phyloP scores from a whole-genome alignment of 2,888 invertebrate species.

The Crepidodera aurea region DNA sequence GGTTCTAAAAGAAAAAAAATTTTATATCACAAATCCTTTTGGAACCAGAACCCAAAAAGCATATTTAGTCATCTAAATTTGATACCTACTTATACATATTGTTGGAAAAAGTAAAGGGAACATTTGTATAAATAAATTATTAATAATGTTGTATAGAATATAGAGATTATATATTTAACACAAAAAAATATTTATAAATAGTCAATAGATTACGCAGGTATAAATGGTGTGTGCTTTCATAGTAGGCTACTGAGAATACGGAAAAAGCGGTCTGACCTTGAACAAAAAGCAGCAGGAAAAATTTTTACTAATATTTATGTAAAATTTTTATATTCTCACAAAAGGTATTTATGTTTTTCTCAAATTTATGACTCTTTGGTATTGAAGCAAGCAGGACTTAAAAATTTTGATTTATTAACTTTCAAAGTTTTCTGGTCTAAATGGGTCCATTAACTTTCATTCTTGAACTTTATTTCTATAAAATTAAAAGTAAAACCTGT shows the following conservation, averaged over 20 bases:
- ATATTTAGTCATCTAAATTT: conserved; percentile 51
- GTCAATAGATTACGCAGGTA: conserved; percentile 58
- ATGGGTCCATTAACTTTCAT: too few species aligned
- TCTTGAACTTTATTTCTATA: too few species aligned
- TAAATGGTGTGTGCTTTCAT: conserved; percentile 63
- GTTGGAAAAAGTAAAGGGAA: conserved; percentile 59
- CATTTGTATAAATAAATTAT: conserved; percentile 60
- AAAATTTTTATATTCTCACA: too few species aligned
- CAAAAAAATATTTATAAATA: conserved; percentile 60
- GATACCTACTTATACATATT: conserved; percentile 61
- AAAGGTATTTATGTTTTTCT: too few species aligned
- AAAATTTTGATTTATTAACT: too few species aligned
- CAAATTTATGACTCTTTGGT: too few species aligned
- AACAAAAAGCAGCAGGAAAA: background rate
- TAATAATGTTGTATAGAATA: conserved; percentile 61
- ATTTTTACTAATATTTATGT: too few species aligned
- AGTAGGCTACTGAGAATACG: conserved; percentile 42
- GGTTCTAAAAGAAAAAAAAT: conserved; percentile 28
- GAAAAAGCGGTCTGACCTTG: background rate
- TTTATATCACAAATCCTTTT: conserved; percentile 34
- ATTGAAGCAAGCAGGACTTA: too few species aligned
- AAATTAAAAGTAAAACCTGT: too few species aligned
- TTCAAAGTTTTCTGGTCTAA: too few species aligned
- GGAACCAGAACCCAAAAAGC: conserved; percentile 30
- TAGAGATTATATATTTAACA: conserved; percentile 58